These are phyloP conservation scores for Microcaecilia unicolor DNA, from an alignment of 2,797 vertebrate species.

Conservation along the genomic window DNA sequence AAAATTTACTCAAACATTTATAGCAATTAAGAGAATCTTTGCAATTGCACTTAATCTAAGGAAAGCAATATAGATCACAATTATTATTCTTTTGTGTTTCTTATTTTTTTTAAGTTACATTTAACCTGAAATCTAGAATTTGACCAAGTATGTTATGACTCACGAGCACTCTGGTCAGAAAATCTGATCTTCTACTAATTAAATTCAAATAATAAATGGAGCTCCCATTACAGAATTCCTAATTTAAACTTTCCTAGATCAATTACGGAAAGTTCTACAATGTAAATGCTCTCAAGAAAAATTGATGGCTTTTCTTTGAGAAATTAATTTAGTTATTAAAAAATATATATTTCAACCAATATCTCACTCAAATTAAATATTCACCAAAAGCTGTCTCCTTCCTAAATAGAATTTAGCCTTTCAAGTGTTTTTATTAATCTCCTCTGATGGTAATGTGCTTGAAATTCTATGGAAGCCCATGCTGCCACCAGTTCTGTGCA, in stretches of 20 bases:
- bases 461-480: conserved; percentile 67
- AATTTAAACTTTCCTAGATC: conserved; percentile 54
- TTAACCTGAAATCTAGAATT: no score
- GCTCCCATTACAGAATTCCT: conserved; percentile 46
- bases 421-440: conserved; percentile 90
- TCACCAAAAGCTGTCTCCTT: conserved; percentile 70
- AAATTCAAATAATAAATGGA: conserved; percentile 47
- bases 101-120: no score
- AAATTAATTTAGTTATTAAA: conserved; percentile 82
- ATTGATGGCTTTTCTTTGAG: conserved; percentile 77
- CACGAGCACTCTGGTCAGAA: conserved; percentile 39
- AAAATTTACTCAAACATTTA: no score
- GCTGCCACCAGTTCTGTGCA: conserved; percentile 69
- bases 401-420: conserved; percentile 83
- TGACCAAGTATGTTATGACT: no score
- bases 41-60: no score
- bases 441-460: conserved; percentile 74
- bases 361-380: conserved; percentile 80
- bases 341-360: conserved; percentile 82
- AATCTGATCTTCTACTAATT: conserved; percentile 37
- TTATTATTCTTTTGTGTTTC: no score
- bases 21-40: no score
- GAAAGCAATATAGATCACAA: no score
- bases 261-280: conserved; percentile 68
- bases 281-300: conserved; percentile 63